Evolutionary conservation across 1,140 invertebrate genomes (phyloP).

Genomic region (Mylabris phalerata): DNA sequence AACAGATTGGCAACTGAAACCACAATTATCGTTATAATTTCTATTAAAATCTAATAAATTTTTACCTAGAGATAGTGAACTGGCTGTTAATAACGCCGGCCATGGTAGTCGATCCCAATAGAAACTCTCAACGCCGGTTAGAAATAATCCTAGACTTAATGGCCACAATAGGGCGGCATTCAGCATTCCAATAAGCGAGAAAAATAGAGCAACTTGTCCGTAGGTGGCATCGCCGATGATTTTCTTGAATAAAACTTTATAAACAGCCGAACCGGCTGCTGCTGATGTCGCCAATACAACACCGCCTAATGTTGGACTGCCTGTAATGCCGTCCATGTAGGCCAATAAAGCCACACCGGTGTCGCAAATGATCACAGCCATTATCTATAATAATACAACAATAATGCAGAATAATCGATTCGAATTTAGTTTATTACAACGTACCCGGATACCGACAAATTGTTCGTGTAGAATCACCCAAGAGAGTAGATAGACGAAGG

Average conservation of each 20-base stretch:
- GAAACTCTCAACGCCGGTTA: constrained; percentile 75
- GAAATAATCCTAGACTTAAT: constrained; percentile 71
- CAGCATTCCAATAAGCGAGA: constrained; percentile 76
- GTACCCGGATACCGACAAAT: constrained; percentile 90
- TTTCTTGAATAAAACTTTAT: constrained; percentile 88
- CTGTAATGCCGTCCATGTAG: constrained; percentile 92
- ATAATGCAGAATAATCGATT: not conserved
- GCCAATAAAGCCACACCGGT: constrained; percentile 89
- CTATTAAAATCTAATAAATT: not conserved
- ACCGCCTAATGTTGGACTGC: constrained; percentile 80
- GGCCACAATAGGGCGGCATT: constrained; percentile 83
- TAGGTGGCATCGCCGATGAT: constrained; percentile 84
- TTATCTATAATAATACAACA: constrained; percentile 58
- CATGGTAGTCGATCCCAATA: constrained; percentile 73
- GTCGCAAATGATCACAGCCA: constrained; percentile 89
- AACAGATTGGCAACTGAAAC: constrained; percentile 80
- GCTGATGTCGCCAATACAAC: constrained; percentile 85
- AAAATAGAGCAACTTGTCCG: constrained; percentile 81
- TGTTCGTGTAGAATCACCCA: constrained; percentile 96
- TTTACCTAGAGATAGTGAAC: constrained; percentile 69
- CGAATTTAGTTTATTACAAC: constrained; percentile 27
- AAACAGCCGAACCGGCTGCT: constrained; percentile 84
- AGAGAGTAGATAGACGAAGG: constrained; percentile 86
- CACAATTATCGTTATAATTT: not conserved
- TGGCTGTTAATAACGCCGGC: constrained; percentile 69